Percentiles rank a stretch among this genome's conserved stretches.
Evolutionary conservation across 30 jellyfish, hydroid and myxozoan species (phyloP).

Genomic region (Clytia hemisphaerica): DNA sequence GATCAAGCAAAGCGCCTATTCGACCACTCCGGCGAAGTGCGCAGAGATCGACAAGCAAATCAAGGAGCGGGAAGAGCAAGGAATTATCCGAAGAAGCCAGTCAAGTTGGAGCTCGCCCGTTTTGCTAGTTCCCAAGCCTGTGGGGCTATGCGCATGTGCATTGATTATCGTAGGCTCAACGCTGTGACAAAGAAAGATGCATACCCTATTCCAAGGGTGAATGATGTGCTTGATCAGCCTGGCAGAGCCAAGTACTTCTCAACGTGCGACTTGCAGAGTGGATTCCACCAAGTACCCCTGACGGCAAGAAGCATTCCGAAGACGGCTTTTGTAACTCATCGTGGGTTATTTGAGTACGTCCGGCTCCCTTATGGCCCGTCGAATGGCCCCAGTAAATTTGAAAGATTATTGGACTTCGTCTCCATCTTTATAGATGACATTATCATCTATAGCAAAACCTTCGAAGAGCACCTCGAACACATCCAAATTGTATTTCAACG

Average conservation of each 20-base stretch:
- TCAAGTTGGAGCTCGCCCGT: constrained; percentile 56
- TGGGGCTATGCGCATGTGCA: constrained; percentile 37
- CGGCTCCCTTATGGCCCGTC: constrained; percentile 41
- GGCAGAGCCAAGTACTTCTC: constrained; percentile 28
- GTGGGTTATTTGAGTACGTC: constrained; percentile 27
- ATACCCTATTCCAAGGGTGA: constrained; percentile 50
- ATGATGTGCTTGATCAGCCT: constrained; percentile 41
- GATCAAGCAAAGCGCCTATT: constrained; percentile 38
- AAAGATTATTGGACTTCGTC: constrained; percentile 38
- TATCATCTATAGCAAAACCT: constrained; percentile 19
- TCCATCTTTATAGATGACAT: constrained; percentile 35
- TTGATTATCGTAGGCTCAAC: constrained; percentile 32
- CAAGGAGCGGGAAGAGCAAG: constrained; percentile 31
- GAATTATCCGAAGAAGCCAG: constrained; percentile 34
- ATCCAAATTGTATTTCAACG: constrained; percentile 25
- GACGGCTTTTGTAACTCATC: constrained; percentile 39
- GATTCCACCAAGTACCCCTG: constrained; percentile 48
- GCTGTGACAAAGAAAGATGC: constrained; percentile 59
- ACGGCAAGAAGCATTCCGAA: constrained; percentile 17
- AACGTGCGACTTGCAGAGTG: constrained; percentile 33
- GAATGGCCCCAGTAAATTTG: constrained; percentile 40
- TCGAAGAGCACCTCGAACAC: too few species aligned
- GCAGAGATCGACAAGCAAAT: constrained; percentile 34
- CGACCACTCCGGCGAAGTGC: too few species aligned
- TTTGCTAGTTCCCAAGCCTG: constrained; percentile 35